Evolutionary conservation across 2,888 invertebrate species (phyloP).

Genomic region (Pachycephus smyrnensis): DNA sequence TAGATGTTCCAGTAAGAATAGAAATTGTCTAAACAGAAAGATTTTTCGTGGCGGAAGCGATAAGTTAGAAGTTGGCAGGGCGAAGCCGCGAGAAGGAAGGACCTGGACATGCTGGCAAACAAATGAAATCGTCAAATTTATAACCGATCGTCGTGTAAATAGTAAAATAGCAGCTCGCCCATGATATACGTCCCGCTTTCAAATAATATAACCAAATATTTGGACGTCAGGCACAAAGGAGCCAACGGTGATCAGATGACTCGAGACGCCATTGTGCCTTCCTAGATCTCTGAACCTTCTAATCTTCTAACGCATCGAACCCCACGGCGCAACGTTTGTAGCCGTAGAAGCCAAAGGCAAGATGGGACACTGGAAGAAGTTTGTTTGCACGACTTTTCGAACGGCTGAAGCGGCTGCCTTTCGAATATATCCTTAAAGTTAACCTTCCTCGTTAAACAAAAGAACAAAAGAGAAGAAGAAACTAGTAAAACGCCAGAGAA

Average conservation of each 20-base stretch:
- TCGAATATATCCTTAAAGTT: neutral
- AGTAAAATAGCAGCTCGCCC: conserved; percentile 16
- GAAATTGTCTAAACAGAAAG: conserved; percentile 6
- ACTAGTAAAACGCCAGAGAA: neutral
- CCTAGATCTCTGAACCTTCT: neutral
- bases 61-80: conserved; percentile 6
- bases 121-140: conserved; percentile 22
- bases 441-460: neutral
- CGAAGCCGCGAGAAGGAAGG: neutral
- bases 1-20: neutral
- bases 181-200: conserved; percentile 21
- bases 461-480: neutral
- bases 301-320: neutral
- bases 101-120: conserved; percentile 8
- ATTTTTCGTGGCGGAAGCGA: neutral
- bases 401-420: neutral
- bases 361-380: neutral
- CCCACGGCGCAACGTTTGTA: neutral
- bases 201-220: conserved; percentile 25
- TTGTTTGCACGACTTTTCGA: neutral
- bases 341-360: neutral
- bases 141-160: conserved; percentile 23
- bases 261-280: neutral
- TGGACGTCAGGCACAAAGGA: conserved; percentile 19
- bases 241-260: neutral